Conservation (phyloP, 2,888 invertebrate species). For the Pollenia labialis region DNA sequence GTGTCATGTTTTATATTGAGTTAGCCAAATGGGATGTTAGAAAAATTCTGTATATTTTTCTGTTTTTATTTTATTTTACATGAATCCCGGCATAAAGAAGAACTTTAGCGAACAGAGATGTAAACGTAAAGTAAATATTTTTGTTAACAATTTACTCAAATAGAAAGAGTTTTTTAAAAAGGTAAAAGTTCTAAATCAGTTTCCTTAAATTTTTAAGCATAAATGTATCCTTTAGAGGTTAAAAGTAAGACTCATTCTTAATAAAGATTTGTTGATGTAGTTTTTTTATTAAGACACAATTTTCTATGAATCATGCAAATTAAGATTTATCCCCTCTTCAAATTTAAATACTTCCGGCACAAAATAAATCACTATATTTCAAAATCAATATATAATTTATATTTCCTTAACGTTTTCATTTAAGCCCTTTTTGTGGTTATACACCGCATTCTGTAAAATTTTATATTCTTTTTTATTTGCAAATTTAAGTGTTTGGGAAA, state of each 20-base stretch:
- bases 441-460: neutral
- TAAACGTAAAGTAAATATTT: no score
- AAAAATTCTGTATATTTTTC: neutral
- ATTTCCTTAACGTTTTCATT: neutral
- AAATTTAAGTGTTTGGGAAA: constrained; percentile 2
- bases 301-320: neutral
- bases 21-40: constrained; percentile 26
- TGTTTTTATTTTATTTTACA: neutral
- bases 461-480: constrained; percentile 13
- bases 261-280: no score
- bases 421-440: constrained; percentile 14
- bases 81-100: neutral
- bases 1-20: constrained; percentile 52
- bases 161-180: no score
- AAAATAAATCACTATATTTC: constrained; percentile 41
- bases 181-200: no score
- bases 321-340: neutral
- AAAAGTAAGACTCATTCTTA: no score
- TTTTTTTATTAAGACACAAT: no score
- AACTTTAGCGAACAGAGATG: no score
- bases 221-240: no score
- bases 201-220: no score
- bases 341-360: neutral
- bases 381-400: constrained; percentile 20
- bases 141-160: no score